Evolutionary conservation across 2,797 vertebrate genomes (phyloP), one percentile per base, ranked within the genome.

Genomic region (Enteromius treurensis): DNA sequence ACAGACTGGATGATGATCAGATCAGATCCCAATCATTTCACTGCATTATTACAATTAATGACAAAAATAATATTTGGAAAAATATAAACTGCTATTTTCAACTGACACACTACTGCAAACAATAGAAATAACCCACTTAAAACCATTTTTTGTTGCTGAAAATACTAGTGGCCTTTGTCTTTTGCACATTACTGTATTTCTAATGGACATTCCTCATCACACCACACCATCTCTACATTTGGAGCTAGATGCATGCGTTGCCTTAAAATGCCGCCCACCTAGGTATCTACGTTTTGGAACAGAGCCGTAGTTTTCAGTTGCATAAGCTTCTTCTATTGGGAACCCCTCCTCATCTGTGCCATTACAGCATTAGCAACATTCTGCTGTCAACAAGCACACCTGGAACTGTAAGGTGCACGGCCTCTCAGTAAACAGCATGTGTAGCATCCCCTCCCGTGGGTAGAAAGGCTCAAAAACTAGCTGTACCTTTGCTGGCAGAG

Each of bases 401-500:
- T 85, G 74, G 64, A 51, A 67, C 84, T 29, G 21, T 82, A 74
- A 67, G 75, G 80, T 82, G 65, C 80, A 71, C 74, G 82, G 86
- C 88, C 89, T 89, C 83, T 84, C 89, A 86, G 87, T 73, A 70
- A 53, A 86, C 62, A 82, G 80, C 58, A 85, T 68, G 79, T 84
- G 81, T 84, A 45, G 77, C 67, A 85, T 85, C 84, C 86, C 82
- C 87, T 86, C 82, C 88, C 85, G 79, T 83, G 77, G 84, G 84
- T 88, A 89, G 64, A 90, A 89, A 90, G 83, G 80, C 87, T 87
- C 62, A 86, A 89, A 90, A 80, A 86, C 88, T 89, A 88, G 86
- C 88, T 89, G 89, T 91, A 91, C 90, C 90, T 91, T 91, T 86
- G 87, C 89, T 90, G 89, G 90, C 83, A 91, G 88, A 89, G 91